Percentiles rank a stretch among this genome's conserved stretches.
Evolutionary conservation across 2,113 vertebrate genomes (phyloP).

Genomic region (Vidua chalybeata): DNA sequence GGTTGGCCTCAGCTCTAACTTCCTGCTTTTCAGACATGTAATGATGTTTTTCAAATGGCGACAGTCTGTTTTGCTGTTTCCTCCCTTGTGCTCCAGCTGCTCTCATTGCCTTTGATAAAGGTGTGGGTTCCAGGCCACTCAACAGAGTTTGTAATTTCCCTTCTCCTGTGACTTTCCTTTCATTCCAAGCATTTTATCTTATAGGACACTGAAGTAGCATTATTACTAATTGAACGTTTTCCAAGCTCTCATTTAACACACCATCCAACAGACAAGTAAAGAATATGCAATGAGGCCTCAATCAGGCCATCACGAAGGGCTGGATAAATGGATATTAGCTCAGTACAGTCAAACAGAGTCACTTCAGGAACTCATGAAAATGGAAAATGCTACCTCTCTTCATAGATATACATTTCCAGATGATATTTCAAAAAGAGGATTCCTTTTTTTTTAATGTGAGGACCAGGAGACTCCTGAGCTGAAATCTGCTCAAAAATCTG

Average conservation of each 20-base stretch:
- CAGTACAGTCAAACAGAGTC: neutral
- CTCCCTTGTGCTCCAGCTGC: neutral
- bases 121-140: neutral
- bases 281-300: neutral
- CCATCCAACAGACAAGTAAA: neutral
- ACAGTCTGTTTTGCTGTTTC: neutral
- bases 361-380: neutral
- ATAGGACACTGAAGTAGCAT: neutral
- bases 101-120: neutral
- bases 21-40: neutral
- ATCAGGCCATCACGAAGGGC: neutral
- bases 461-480: neutral
- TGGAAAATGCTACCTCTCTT: neutral
- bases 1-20: neutral
- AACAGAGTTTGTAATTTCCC: neutral
- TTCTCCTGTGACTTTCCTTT: neutral
- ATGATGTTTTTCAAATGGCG: neutral
- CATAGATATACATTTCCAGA: neutral
- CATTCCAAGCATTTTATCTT: neutral
- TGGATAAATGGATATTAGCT: neutral
- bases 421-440: neutral
- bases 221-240: neutral
- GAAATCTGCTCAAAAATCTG: neutral
- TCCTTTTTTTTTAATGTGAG: neutral
- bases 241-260: neutral